Conservation (phyloP, 2,113 vertebrate species). For the Diglossa brunneiventris region DNA sequence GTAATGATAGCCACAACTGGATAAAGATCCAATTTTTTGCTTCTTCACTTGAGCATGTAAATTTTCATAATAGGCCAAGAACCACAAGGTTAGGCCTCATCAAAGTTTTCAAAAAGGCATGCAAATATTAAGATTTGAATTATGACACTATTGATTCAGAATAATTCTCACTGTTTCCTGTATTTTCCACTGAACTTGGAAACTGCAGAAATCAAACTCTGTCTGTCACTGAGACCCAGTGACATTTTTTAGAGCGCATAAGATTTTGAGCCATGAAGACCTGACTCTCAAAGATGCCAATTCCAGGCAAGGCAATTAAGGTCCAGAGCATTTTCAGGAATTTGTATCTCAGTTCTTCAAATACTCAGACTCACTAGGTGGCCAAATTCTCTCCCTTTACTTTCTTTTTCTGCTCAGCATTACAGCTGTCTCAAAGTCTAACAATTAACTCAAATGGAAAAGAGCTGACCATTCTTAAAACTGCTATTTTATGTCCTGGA, state of each 20-base stretch:
- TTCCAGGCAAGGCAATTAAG: neutral
- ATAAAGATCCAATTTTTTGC: neutral
- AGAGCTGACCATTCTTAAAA: neutral
- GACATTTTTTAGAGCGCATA: neutral
- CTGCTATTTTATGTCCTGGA: neutral
- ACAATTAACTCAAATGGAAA: neutral
- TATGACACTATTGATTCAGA: neutral
- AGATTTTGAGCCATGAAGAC: neutral
- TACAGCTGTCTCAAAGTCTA: neutral
- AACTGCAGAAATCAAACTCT: neutral
- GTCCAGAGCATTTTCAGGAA: neutral
- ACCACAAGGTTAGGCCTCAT: neutral
- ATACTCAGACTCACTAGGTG: neutral
- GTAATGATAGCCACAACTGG: neutral
- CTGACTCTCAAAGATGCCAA: neutral
- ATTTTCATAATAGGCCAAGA: neutral
- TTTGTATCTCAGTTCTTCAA: neutral
- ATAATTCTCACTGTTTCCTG: neutral
- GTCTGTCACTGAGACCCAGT: neutral
- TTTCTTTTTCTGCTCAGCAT: neutral
- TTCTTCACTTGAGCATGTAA: neutral
- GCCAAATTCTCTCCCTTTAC: neutral
- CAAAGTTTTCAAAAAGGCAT: neutral
- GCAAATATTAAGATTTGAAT: neutral
- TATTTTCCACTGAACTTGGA: neutral